Base-by-base conservation (phyloP, 1,140 invertebrate genomes). In the Rhopalosiphum padi region DNA sequence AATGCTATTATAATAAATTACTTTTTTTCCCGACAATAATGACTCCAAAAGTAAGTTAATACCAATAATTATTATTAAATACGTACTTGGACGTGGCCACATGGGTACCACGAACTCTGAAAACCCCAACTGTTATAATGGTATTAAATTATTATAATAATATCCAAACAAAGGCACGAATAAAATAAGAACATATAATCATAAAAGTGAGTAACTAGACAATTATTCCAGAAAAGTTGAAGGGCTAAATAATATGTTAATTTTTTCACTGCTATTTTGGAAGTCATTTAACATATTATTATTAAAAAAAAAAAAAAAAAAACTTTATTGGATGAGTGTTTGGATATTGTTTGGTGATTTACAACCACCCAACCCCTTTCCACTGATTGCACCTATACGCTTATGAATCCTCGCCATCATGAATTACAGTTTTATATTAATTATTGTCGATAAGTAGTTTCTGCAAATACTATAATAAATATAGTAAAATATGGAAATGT, bases 51-150 rank as follows among this genome's bases (percentile, higher is more conserved):
- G 23, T 25, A 85, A 41, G 35, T 43, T 41, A 85, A 41, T 43
- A 85, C 23, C 37, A 85, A 83, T 83, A 83, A 83, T 83, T 37
- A 83, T 83, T 37, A 83, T 83, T 77, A 77, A 83, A 83, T 83
- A 37, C 35, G 82, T 35, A 83, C 60, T 77, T 77, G 60, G n/a
- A 77, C 4, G 30, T n/a, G 15, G 30, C 8, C 55, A 60, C 30
- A 30, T 30, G 55, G 60, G 1, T n/a, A 77, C 60, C 60, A 18
- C 48, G 60, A 77, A 77, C n/a, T 77, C 30, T 77, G 15, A 3
- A n/a, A 77, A n/a, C 60, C 60, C n/a, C 60, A 18, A n/a, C n/a
- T 77, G 15, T 77, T n/a, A n/a, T 68, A 68, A 77, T 77, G 60
- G 30, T 77, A 77, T 77, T 77, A 18, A 15, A n/a, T 77, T 77